Evolutionary conservation across 2,797 vertebrate species (phyloP), one percentile per base, ranked within the genome.

Genomic region (Coendou prehensilis): DNA sequence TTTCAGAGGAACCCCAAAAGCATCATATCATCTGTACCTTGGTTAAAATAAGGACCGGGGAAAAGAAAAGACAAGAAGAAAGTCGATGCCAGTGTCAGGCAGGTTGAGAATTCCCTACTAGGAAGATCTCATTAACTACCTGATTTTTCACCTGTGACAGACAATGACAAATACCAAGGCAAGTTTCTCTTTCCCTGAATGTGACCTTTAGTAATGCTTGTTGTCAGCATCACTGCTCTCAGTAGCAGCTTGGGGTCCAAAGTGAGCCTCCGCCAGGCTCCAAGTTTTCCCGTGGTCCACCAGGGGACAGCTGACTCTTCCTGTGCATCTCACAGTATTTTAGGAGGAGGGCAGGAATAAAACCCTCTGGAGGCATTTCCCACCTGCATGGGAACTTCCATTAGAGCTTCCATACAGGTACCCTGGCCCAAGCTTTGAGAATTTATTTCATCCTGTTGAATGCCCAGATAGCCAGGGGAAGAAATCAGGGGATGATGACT

Each of bases 61-160:
- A 57, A 23, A 41, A 5, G 5, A 15, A 79, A 76, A 33, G 20
- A 52, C 56, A 78, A 37, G 41, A 75, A 56, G 14, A 23, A 83
- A 50, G 78, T 57, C 37, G 14, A 37, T 33, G 87, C 7, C 9
- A 56, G 4, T 1, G 23, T 85, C 87, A 94, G 82, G 81, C 83
- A 64, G 94, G 59, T 23, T 67, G 86, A 76, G 76, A 83, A 82
- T 26, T 87, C 79, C 82, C 79, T 37, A 41, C 88, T 4, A 76
- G 88, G 83, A 92, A 81, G 86, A 59, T 59, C 91, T 95, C 92
- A 84, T 89, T 95, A 93, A 54, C 71, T 83, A 3, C 50, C 28
- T 64, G 33, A 50, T 11, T 79, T 20, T 0, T 0, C 30, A 2
- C 33, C 91, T 54, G 3, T 2, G 33, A 45, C 41, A 87, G 67